phyloP scores from a whole-genome alignment of 2,888 invertebrate species.

The Cynaeus angustus region DNA sequence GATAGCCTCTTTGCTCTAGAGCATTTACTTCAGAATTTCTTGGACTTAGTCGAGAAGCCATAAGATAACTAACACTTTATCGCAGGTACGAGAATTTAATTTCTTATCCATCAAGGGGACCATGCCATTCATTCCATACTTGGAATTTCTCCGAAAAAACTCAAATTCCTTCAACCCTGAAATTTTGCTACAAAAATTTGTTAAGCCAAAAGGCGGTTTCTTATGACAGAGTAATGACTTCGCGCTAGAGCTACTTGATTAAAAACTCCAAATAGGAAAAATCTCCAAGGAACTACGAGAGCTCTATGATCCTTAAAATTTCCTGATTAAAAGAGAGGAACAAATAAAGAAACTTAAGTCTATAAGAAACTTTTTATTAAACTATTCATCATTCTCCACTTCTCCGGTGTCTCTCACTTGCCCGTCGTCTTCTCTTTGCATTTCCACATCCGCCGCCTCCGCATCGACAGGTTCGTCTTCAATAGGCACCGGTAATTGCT shows the following conservation, averaged over 20 bases:
- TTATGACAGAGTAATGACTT: constrained; percentile 45
- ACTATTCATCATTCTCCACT: constrained; percentile 61
- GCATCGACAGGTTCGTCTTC: constrained; percentile 68
- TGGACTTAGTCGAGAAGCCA: constrained; percentile 84
- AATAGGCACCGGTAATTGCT: constrained; percentile 67
- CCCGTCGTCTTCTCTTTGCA: constrained; percentile 22
- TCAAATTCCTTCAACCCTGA: constrained; percentile 43
- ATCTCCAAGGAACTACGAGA: background rate
- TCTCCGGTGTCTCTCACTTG: constrained; percentile 61
- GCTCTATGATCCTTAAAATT: background rate
- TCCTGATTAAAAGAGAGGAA: too few species aligned
- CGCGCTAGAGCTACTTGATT: constrained; percentile 38
- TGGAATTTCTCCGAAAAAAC: constrained; percentile 42
- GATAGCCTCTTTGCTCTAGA: constrained; percentile 88
- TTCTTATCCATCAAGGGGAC: constrained; percentile 42
- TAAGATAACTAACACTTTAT: constrained; percentile 60
- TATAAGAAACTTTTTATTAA: constrained; percentile 4
- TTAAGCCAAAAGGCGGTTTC: constrained; percentile 39
- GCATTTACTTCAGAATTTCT: constrained; percentile 90
- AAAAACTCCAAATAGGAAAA: background rate
- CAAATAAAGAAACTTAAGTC: too few species aligned
- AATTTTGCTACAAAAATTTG: constrained; percentile 51
- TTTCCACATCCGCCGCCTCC: constrained; percentile 43
- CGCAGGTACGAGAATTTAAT: constrained; percentile 45
- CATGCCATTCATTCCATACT: constrained; percentile 49